These are phyloP conservation scores for Sphenodon punctatus DNA, from an alignment of 2,797 vertebrate species.

Conservation along the genomic window DNA sequence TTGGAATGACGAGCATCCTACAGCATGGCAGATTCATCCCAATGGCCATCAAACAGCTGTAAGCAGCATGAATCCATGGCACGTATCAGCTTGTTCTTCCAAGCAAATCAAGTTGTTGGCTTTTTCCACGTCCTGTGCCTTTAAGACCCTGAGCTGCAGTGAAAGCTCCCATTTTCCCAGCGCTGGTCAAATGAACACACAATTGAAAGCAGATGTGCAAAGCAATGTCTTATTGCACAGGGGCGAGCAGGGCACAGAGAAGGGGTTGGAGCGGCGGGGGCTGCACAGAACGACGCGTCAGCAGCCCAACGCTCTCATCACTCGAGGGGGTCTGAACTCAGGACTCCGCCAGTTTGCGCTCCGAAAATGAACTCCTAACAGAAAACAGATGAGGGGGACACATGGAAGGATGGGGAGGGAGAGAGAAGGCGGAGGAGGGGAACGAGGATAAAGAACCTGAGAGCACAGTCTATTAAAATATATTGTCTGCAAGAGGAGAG, in stretches of 20 bases:
- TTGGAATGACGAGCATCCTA: no score
- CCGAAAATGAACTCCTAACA: conserved; percentile 57
- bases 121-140: background rate
- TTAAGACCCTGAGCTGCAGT: conserved; percentile 32
- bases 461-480: conserved; percentile 2
- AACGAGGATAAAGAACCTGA: background rate
- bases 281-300: conserved; percentile 14
- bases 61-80: background rate
- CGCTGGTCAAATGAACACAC: conserved; percentile 45
- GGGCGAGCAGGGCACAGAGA: conserved; percentile 37
- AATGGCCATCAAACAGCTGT: no score
- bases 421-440: background rate
- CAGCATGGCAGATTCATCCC: no score
- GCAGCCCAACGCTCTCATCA: conserved; percentile 51
- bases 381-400: conserved; percentile 64
- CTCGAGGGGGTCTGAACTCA: conserved; percentile 32
- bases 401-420: background rate
- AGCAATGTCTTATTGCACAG: conserved; percentile 44
- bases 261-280: conserved; percentile 40
- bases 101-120: background rate
- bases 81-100: background rate
- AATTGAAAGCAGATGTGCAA: conserved; percentile 67
- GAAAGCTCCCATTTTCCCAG: conserved; percentile 51
- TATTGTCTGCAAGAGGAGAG: background rate
- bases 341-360: conserved; percentile 37